Evolutionary conservation across 2,797 vertebrate species (phyloP), one percentile per base, ranked within the genome.

Genomic region (Pelochelys cantorii): DNA sequence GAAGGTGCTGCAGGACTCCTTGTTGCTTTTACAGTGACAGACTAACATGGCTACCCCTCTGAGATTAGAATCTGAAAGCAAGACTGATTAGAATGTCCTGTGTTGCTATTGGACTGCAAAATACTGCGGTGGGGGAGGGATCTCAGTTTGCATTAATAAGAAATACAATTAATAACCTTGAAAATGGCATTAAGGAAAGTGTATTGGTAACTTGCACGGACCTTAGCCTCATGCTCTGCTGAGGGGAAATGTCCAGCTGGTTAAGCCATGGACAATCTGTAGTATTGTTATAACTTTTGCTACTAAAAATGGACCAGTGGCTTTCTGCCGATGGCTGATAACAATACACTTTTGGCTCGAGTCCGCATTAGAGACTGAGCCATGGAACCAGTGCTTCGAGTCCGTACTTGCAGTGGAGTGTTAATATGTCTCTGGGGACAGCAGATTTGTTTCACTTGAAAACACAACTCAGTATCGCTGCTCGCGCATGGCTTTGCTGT

Each of bases 221-320:
- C 85, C 83, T 79, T 65, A 60, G 80, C 68, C 86, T 90, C 57
- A 88, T 83, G 80, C 89, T 91, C 85, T 68, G 81, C 93, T 75
- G 14, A 88, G 81, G n/a, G 13, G 0, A 90, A 95, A 95, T 94
- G 94, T 83, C 87, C 83, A 88, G 83, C 94, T 92, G 95, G 86
- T 96, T 96, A 95, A 97, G 84, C 97, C 93, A 94, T 93, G 97
- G 97, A 96, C 97, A 96, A 74, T 95, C 83, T 88, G 91, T 77
- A 86, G 75, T 79, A 56, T 15, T 89, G 54, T 65, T 77, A 82
- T 97, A 95, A 92, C 95, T 94, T 96, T 84, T 65, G 18, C 84
- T 89, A 91, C 93, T 94, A 95, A 96, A 95, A 97, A 97, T 92
- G 95, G 97, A 92, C 81, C 89, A 88, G 91, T 96, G 96, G 96